These are phyloP conservation scores for Archips crataeganus DNA, from an alignment of 2,888 invertebrate species.

Conservation along the genomic window DNA sequence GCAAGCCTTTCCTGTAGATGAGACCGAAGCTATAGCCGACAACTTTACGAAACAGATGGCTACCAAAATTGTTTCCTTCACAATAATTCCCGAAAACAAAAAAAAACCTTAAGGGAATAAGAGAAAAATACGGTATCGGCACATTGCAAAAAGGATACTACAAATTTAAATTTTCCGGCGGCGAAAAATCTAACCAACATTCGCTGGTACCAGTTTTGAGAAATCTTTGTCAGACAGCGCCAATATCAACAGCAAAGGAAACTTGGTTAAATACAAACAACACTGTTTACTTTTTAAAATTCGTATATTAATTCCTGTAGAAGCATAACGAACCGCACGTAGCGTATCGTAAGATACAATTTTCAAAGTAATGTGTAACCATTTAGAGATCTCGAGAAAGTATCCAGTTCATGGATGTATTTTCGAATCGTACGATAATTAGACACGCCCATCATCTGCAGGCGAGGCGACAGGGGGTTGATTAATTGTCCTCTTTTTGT, in stretches of 20 bases:
- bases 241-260: background rate
- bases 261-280: background rate
- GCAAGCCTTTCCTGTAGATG: background rate
- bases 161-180: background rate
- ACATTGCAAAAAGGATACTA: background rate
- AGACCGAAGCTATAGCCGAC: background rate
- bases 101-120: background rate
- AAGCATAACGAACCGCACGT: background rate
- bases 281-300: background rate
- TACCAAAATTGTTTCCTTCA: background rate
- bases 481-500: slow-evolving; percentile 36
- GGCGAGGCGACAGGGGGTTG: slow-evolving; percentile 31
- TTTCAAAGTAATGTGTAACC: background rate
- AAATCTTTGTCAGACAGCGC: background rate
- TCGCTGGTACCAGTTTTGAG: background rate
- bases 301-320: background rate
- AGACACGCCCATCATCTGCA: slow-evolving; percentile 39
- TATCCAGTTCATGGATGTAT: background rate
- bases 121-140: background rate
- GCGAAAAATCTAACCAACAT: background rate
- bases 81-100: background rate
- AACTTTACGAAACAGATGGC: slow-evolving; percentile 12
- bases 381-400: background rate
- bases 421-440: slow-evolving; percentile 36
- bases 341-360: background rate